Evolutionary conservation across 2,113 vertebrate species (phyloP), one percentile per base, ranked within the genome.

Genomic region (Ciconia stormi): DNA sequence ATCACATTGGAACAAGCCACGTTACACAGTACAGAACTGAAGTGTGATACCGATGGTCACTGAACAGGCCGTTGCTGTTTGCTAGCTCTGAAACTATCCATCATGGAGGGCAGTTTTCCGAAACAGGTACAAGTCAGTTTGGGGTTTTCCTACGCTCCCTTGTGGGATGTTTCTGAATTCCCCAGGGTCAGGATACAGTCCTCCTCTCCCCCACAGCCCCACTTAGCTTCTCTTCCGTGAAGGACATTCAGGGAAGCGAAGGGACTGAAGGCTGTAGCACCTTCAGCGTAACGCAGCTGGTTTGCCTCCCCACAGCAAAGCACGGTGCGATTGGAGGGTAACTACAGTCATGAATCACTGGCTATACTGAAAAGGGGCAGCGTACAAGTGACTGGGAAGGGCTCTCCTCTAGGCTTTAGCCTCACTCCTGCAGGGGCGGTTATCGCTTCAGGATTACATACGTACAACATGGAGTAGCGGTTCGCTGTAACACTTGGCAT

Each of bases 261-360:
- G 59, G 20, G 17, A 34, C 15, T 16, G 25, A 44, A 6, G 63
- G 52, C 67, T 27, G 52, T 4, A n/a, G 56, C 50, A 34, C 26
- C 15, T 12, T 15, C 69, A 34, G 46, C 3, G 0, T 4, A 13
- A 16, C 21, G 9, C 13, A 52, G 73, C 22, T 10, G n/a, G 47
- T 52, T 56, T 62, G 19, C 34, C 27, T 38, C 11, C 23, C 42
- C 29, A 1, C n/a, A 20, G 25, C 34, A 32, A 23, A 29, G 36
- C 18, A 3, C 2, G 0, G 29, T 4, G 36, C 1, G 1, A 5
- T 5, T 4, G 0, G 25, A 8, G 7, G 19, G n/a, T 11, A 16
- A 11, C 8, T 0, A 0, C 9, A 25, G 29, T 4, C 29, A 3
- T 0, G 16, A 40, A 7, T 44, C 5, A 1, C 23, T 10, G 38